A percentile compares a stretch with the other conserved stretches of the same genome.
Evolutionary conservation across 2,888 invertebrate genomes (phyloP).

Genomic region (Furcula furcula): DNA sequence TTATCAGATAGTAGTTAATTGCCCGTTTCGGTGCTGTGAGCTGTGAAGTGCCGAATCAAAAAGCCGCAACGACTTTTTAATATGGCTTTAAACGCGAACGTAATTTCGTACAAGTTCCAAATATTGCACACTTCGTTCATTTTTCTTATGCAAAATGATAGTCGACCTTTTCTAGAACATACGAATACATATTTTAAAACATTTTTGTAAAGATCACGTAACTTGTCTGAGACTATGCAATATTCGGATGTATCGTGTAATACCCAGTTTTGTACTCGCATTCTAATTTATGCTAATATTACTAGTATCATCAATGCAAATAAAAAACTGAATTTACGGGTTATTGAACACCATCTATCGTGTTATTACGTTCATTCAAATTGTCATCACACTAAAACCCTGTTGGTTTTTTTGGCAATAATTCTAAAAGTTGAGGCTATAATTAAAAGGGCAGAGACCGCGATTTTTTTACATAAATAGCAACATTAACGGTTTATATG

Average conservation of each 20-base stretch:
- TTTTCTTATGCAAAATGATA: neutral
- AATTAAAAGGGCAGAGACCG: neutral
- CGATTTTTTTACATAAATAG: neutral
- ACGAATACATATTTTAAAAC: neutral
- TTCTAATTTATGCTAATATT: conserved; percentile 7
- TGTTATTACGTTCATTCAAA: conserved; percentile 24
- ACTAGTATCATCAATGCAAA: conserved; percentile 6
- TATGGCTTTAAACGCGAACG: conserved; percentile 24
- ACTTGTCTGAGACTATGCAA: neutral
- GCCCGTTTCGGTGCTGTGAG: conserved; percentile 26
- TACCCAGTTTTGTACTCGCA: conserved; percentile 14
- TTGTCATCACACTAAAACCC: conserved; percentile 20
- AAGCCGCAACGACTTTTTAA: conserved; percentile 23
- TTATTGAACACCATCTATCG: conserved; percentile 27
- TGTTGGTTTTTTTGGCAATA: conserved; percentile 4
- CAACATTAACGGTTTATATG: conserved; percentile 8
- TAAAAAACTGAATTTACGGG: conserved; percentile 32
- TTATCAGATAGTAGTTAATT: conserved; percentile 21
- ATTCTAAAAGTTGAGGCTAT: neutral
- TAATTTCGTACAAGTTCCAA: conserved; percentile 19
- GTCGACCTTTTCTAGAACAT: neutral
- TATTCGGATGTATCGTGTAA: neutral
- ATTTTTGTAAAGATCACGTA: neutral
- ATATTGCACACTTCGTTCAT: conserved; percentile 15
- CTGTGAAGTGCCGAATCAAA: conserved; percentile 19